Evolutionary conservation across 35 echinoderm and acorn worm genomes (phyloP).

Genomic region (Patiria miniata): DNA sequence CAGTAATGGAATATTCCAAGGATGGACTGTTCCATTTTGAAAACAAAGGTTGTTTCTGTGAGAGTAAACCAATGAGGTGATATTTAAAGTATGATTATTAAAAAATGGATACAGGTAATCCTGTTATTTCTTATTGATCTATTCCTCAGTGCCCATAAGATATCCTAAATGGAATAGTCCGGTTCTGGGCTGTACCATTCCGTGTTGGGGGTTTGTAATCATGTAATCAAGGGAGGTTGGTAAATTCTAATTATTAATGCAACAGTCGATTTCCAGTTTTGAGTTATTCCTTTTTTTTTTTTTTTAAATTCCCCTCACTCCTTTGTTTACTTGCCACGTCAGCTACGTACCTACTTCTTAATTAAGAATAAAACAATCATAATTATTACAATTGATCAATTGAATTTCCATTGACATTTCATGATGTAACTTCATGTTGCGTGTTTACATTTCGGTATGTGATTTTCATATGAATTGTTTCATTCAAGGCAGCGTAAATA

Average conservation of each 20-base stretch:
- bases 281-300: no score
- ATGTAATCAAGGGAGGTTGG: not conserved
- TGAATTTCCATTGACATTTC: not conserved
- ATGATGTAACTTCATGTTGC: no score
- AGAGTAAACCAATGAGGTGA: conserved; percentile 10
- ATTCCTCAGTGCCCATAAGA: conserved; percentile 11
- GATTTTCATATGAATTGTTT: no score
- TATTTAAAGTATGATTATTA: not conserved
- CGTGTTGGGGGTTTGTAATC: not conserved
- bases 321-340: conserved; percentile 22
- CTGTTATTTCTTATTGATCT: conserved; percentile 29
- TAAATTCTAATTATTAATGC: not conserved
- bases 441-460: no score
- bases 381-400: conserved; percentile 9
- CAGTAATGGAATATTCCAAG: not conserved
- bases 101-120: not conserved
- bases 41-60: conserved; percentile 12
- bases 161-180: not conserved
- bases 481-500: no score
- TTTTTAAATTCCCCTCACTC: not conserved
- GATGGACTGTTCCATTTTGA: not conserved
- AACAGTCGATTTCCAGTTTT: not conserved
- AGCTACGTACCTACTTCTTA: conserved; percentile 33
- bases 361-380: conserved; percentile 27
- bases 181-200: not conserved